Base-by-base conservation (phyloP, 2,888 invertebrate genomes). In the Dryadula phaetusa region DNA sequence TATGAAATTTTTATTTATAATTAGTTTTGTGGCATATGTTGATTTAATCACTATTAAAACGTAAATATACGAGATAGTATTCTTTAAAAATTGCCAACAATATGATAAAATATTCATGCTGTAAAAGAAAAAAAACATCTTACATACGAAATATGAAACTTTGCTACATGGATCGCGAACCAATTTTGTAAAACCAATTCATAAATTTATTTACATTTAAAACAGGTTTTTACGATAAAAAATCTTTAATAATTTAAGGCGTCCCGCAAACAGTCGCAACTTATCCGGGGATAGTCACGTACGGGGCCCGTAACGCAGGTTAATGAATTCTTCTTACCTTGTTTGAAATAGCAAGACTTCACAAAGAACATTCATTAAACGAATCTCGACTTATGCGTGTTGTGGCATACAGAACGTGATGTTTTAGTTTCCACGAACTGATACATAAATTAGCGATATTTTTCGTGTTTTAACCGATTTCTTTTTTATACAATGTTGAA, bases 271-370 rank as follows among this genome's bases (percentile, higher is more conserved):
- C 62, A 63, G 46, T 63, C n/a, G 32, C 63, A 25, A 63, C 12
- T 62, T 63, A 63, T 63, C 58, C 32, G 22, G 44, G 56, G 68
- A 49, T 37, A 72, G 72, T 69, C 72, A 72, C 72, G 72, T 72
- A 72, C 68, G 49, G 66, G 65, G 12, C 42, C 56, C 64, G 70
- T 64, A 66, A 69, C 52, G 58, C 64, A 60, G 60, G 79, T 81
- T 89, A 88, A 89, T 89, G 88, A 90, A 88, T 87, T 87, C 84
- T 82, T 69, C 84, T 82, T 66, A 68, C 66, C 66, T 82, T 89
- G 88, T 90, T 89, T 88, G 87, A 86, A 86, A 87, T 87, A 86
- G 84, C 82, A 82, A 86, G 83, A 87, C 85, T 85, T 72, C 85
- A 84, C 54, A 56, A 83, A 85, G 81, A 70, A 68, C 61, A 67